Conservation (phyloP, 2,888 invertebrate species). For the Trachelus tabidus region DNA sequence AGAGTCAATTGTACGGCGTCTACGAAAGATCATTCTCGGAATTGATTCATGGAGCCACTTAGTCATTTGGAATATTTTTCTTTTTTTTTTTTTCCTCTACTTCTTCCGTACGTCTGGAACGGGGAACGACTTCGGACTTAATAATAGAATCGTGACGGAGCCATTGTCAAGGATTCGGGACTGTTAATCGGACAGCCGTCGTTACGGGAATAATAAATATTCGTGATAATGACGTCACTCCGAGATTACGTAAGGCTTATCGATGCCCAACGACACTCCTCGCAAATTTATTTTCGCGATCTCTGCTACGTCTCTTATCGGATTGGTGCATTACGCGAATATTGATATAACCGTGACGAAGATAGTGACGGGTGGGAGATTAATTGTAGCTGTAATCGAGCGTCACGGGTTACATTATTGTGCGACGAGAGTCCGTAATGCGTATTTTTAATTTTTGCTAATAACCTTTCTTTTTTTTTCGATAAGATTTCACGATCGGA, state of each 20-base stretch:
- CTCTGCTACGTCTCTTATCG: not conserved
- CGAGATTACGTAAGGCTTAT: not conserved
- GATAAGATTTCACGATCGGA: not conserved
- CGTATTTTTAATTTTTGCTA: not conserved
- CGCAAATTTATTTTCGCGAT: not conserved
- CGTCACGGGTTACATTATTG: not conserved
- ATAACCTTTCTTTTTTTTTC: not conserved
- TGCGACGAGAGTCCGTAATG: not conserved
- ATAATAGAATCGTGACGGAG: not conserved
- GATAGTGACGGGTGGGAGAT: not conserved
- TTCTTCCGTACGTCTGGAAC: not conserved
- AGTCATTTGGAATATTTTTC: not conserved
- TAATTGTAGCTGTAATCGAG: not conserved
- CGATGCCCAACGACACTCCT: not conserved
- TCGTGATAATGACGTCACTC: not conserved
- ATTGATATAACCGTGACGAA: not conserved
- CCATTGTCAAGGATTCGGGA: not conserved
- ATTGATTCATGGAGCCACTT: not conserved
- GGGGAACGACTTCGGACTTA: not conserved
- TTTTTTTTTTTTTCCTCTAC: rapidly evolving
- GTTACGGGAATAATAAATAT: not conserved
- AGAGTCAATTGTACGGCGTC: not conserved
- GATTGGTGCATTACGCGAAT: not conserved
- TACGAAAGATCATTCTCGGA: not conserved
- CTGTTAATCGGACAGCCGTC: not conserved